phyloP scores from a whole-genome alignment of 2,797 vertebrate genomes.

The Tadarida brasiliensis region DNA sequence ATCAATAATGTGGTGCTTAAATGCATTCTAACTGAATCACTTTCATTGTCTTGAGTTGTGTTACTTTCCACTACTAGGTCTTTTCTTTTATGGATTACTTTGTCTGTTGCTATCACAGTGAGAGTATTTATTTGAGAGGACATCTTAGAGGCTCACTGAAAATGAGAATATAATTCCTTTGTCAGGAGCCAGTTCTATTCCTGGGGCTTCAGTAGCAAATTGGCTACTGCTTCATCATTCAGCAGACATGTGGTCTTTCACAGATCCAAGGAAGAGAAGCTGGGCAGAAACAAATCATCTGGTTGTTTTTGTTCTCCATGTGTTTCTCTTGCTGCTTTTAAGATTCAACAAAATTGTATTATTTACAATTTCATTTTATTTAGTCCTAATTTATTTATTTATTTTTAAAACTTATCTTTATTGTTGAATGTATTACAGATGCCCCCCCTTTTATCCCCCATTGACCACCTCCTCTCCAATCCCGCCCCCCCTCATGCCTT shows the following conservation, averaged over 20 bases:
- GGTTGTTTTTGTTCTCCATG: not conserved
- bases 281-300: not conserved
- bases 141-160: constrained; percentile 36
- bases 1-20: not conserved
- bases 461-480: no score
- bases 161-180: constrained; percentile 53
- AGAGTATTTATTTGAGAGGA: constrained; percentile 58
- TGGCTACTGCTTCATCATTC: not conserved
- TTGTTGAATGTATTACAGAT: no score
- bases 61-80: not conserved
- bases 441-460: no score
- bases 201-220: not conserved
- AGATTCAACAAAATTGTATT: not conserved
- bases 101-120: not conserved
- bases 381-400: not conserved
- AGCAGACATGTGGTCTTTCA: not conserved
- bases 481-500: no score
- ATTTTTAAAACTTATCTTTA: no score
- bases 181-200: constrained; percentile 26
- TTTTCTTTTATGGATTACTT: not conserved
- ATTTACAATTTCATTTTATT: not conserved
- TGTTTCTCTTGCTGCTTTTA: no score
- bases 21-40: not conserved
- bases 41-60: not conserved
- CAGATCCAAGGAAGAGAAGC: not conserved